Percentiles rank a stretch among this genome's conserved stretches.
Evolutionary conservation across 2,113 vertebrate species (phyloP).

Genomic region (Cercopithecus mona): DNA sequence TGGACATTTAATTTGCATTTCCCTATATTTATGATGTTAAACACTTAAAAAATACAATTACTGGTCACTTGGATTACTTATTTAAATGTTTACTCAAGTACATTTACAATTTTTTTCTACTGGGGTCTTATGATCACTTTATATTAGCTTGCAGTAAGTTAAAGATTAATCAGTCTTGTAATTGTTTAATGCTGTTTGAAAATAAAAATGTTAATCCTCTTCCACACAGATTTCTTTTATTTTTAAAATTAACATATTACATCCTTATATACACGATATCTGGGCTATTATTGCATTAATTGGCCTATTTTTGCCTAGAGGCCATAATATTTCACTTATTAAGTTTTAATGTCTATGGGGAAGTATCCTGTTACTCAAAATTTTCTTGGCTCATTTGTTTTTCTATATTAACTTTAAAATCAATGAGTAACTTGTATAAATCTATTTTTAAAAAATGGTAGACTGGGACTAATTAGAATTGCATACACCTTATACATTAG

Average conservation of each 20-base stretch:
- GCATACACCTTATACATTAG: neutral
- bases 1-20: neutral
- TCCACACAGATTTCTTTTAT: neutral
- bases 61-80: neutral
- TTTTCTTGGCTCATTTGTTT: neutral
- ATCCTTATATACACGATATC: neutral
- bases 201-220: neutral
- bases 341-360: too few species aligned
- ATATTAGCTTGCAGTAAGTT: neutral
- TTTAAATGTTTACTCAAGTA: neutral
- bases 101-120: neutral
- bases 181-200: neutral
- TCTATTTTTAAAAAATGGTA: neutral
- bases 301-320: too few species aligned
- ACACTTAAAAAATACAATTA: neutral
- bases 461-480: neutral
- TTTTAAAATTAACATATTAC: neutral
- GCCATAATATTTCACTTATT: too few species aligned
- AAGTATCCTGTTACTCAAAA: too few species aligned
- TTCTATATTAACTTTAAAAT: neutral
- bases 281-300: too few species aligned
- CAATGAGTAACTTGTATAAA: neutral
- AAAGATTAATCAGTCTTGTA: neutral
- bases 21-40: neutral
- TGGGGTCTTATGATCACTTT: neutral